A percentile compares a stretch with the other conserved stretches of the same genome.
These are phyloP conservation scores for Tyrannus savana DNA, from an alignment of 2,113 vertebrate species.

Conservation along the genomic window DNA sequence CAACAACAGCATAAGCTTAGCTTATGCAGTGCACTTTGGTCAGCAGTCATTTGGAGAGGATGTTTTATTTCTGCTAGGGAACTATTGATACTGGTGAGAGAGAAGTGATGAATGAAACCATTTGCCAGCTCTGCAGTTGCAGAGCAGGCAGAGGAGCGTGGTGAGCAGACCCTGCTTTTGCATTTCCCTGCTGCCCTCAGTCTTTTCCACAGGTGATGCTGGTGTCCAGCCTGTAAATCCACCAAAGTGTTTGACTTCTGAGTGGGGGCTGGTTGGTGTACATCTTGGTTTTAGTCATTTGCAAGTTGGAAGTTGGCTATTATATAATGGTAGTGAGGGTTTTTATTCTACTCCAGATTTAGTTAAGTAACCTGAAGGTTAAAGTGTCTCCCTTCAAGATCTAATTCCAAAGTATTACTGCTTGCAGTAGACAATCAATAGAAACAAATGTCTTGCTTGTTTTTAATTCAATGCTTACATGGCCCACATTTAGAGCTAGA, in stretches of 20 bases:
- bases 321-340: background rate
- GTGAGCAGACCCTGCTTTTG: background rate
- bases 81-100: background rate
- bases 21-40: rapidly evolving
- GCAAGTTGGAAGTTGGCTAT: background rate
- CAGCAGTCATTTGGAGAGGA: background rate
- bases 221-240: background rate
- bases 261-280: background rate
- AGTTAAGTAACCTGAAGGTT: background rate
- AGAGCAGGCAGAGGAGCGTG: background rate
- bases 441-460: background rate
- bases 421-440: background rate
- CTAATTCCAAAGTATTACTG: background rate
- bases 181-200: background rate
- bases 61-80: background rate
- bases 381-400: background rate
- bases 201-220: background rate
- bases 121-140: background rate
- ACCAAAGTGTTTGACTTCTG: background rate
- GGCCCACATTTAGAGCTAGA: background rate
- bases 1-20: background rate
- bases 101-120: background rate
- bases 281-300: rapidly evolving
- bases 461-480: background rate
- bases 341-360: background rate